Evolutionary conservation across 2,797 vertebrate species (phyloP).

Genomic region (Triplophysa yarkandensis): DNA sequence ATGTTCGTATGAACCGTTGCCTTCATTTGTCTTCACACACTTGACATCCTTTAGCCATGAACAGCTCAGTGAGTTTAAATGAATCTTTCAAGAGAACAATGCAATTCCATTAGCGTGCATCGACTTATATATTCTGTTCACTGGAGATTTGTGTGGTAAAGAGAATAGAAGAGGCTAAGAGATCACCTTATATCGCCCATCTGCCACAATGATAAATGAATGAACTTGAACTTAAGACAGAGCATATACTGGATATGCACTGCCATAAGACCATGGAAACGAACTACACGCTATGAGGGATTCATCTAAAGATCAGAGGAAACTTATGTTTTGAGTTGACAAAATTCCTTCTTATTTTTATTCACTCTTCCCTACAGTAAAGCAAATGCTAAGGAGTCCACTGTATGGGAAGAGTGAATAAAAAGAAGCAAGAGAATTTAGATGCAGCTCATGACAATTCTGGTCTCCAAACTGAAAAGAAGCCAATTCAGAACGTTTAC

Average conservation of each 20-base stretch:
- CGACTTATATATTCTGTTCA: neutral
- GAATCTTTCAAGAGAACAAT: neutral
- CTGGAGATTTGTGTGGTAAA: neutral
- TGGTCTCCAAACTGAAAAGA: neutral
- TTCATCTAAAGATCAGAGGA: too few relatives aligned
- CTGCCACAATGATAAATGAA: neutral
- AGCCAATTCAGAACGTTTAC: neutral
- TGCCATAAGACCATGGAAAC: too few relatives aligned
- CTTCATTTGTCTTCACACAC: neutral
- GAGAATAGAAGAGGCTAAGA: neutral
- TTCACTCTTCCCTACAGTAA: too few relatives aligned
- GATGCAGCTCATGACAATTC: too few relatives aligned
- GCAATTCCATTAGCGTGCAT: neutral
- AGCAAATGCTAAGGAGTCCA: too few relatives aligned
- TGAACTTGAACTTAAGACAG: neutral
- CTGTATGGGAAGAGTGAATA: too few relatives aligned
- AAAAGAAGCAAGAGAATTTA: too few relatives aligned
- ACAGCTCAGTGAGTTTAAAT: neutral
- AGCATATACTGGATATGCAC: too few relatives aligned
- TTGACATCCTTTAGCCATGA: neutral
- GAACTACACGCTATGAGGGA: too few relatives aligned
- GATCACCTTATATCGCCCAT: neutral
- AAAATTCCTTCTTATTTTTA: too few relatives aligned
- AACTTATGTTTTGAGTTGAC: too few relatives aligned
- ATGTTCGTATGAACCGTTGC: neutral